Evolutionary conservation across 1,140 invertebrate species (phyloP), one percentile per base, ranked within the genome.

Genomic region (Brachionus asplanchnoidis): DNA sequence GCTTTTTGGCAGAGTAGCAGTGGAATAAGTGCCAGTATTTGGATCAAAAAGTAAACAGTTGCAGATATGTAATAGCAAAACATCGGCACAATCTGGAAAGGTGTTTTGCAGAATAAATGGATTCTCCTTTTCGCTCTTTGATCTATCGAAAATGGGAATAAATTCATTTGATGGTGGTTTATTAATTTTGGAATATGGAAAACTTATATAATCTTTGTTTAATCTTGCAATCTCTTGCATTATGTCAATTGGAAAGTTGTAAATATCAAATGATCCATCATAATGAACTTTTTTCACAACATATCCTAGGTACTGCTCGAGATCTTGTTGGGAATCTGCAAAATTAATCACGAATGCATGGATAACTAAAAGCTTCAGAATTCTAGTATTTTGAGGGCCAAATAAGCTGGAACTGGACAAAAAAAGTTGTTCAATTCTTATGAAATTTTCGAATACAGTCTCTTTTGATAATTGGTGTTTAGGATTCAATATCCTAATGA

Each of bases 21-120:
- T 50, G 26, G 44, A 80, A 80, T 80, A 80, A 14, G 44, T 50
- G 6, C 46, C n/a, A 23, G n/a, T 80, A 9, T 80, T 53, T 80
- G 77, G 77, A 80, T 80, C 17, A 28, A 50, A 80, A 12, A 80
- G 44, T 36, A 80, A 26, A 20, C 77, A 80, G 44, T 80, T 80
- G 26, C 77, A 80, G n/a, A 80, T 80, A 46, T 80, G 50, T n/a
- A 80, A 40, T 11, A 80, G n/a, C 23, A 80, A 20, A 4, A 80
- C 77, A 65, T 80, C 77, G 14, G 77, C 77, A 80, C 77, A 80
- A 80, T 80, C 77, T 17, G 77, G 77, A 80, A 80, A 80, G 23
- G 14, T 11, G 36, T 80, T 40, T 65, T 56, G 44, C n/a, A 56
- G 17, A 65, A 80, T 36, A 36, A 36, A 80, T 9, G 77, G 26